phyloP scores from a whole-genome alignment of 2,113 vertebrate genomes.

The Acrocephalus kingi region DNA sequence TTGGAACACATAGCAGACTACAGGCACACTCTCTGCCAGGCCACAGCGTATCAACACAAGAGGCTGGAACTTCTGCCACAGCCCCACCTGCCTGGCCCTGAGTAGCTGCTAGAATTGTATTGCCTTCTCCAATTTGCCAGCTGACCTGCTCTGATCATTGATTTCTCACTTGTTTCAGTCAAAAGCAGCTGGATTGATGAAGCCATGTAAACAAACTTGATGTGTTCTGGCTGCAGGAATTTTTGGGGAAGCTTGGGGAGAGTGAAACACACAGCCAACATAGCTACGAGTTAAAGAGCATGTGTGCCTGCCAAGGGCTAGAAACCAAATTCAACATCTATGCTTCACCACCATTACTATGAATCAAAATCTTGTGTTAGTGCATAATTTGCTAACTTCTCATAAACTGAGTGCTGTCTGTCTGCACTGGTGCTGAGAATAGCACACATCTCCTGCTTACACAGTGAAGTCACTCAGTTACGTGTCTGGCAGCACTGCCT shows the following conservation, averaged over 20 bases:
- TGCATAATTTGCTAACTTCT: not conserved
- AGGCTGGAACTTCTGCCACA: not conserved
- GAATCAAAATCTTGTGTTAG: not conserved
- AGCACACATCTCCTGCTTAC: constrained; percentile 25
- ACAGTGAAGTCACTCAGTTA: constrained; percentile 38
- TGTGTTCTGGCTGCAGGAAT: not conserved
- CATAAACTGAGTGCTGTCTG: not conserved
- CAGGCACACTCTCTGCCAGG: not conserved
- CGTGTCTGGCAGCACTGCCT: constrained; percentile 13
- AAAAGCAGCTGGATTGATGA: not conserved
- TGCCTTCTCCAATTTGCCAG: not conserved
- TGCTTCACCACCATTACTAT: not conserved
- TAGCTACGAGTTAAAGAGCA: not conserved
- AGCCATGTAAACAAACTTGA: not conserved
- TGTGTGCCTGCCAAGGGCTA: not conserved
- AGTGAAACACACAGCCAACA: not conserved
- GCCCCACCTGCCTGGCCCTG: not conserved
- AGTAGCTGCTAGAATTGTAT: not conserved
- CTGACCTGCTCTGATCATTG: not conserved
- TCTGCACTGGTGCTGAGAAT: constrained; percentile 8
- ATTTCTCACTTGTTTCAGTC: not conserved
- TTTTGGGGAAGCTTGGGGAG: not conserved
- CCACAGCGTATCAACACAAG: not conserved
- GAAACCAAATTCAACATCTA: not conserved
- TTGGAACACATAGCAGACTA: not conserved